Percentiles rank a stretch among this genome's conserved stretches.
These are phyloP conservation scores for Amazona vittata DNA, from an alignment of 2,113 vertebrate genomes.

Conservation along the genomic window DNA sequence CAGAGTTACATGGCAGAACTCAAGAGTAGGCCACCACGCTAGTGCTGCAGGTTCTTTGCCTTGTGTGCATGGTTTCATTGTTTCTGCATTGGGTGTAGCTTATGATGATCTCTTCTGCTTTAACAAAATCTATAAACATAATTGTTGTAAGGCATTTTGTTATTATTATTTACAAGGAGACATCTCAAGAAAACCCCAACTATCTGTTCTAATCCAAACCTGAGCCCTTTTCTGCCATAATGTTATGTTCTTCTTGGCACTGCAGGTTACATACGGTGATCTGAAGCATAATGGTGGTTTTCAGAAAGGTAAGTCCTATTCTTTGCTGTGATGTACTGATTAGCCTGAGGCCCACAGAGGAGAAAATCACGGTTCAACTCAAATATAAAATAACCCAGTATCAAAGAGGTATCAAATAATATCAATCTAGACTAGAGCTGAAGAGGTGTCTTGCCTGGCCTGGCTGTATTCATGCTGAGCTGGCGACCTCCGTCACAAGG, in stretches of 20 bases:
- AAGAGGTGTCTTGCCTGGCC: neutral
- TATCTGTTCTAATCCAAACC: neutral
- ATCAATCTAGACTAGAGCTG: neutral
- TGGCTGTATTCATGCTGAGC: neutral
- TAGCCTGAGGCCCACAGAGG: neutral
- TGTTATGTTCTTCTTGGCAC: neutral
- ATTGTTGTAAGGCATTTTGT: neutral
- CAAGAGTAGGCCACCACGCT: neutral
- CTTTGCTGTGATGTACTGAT: neutral
- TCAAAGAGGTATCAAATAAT: neutral
- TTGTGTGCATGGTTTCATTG: neutral
- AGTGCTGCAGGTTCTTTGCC: neutral
- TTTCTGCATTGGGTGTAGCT: neutral
- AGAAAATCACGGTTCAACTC: neutral
- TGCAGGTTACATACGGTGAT: slow-evolving; percentile 39
- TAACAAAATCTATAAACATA: neutral
- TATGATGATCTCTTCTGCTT: neutral
- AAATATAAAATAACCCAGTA: neutral
- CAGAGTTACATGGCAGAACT: neutral
- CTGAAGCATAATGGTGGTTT: slow-evolving; percentile 66
- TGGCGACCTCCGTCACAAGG: slow-evolving; percentile 45
- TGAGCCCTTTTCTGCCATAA: neutral
- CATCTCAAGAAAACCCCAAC: neutral
- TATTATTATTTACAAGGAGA: neutral
- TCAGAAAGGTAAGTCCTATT: slow-evolving; percentile 63